Evolutionary conservation across 2,797 vertebrate genomes (phyloP).

Genomic region (Morus bassanus): DNA sequence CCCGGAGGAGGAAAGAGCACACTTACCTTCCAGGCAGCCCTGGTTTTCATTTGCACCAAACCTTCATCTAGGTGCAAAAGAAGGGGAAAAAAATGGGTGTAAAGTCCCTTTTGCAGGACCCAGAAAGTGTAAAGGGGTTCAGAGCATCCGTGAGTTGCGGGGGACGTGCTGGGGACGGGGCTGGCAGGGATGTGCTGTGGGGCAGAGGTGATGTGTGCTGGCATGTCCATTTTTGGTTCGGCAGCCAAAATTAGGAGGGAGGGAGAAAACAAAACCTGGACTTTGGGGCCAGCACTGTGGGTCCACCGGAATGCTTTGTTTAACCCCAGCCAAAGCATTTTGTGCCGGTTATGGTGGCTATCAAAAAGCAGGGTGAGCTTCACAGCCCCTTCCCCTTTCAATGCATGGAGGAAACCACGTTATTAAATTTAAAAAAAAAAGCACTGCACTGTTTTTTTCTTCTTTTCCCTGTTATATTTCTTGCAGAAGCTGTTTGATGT

Average conservation of each 20-base stretch:
- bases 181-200: not conserved
- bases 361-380: not conserved
- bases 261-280: not conserved
- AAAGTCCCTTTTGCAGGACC: not conserved
- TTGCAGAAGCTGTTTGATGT: not conserved
- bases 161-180: not conserved
- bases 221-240: accelerated
- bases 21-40: not conserved
- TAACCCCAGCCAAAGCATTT: not conserved
- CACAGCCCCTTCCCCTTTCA: not conserved
- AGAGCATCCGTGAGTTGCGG: accelerated
- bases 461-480: not conserved
- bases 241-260: not conserved
- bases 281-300: not conserved
- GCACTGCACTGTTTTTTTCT: not conserved
- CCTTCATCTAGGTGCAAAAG: not conserved
- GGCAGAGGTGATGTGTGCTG: not conserved
- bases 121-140: not conserved
- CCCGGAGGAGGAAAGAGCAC: not conserved
- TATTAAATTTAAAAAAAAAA: not conserved
- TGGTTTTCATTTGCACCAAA: not conserved
- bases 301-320: not conserved
- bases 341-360: accelerated
- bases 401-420: not conserved
- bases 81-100: accelerated